A percentile compares a stretch with the other conserved stretches of the same genome.
phyloP scores from a whole-genome alignment of 2,113 vertebrate species.

The Elgaria multicarinata region DNA sequence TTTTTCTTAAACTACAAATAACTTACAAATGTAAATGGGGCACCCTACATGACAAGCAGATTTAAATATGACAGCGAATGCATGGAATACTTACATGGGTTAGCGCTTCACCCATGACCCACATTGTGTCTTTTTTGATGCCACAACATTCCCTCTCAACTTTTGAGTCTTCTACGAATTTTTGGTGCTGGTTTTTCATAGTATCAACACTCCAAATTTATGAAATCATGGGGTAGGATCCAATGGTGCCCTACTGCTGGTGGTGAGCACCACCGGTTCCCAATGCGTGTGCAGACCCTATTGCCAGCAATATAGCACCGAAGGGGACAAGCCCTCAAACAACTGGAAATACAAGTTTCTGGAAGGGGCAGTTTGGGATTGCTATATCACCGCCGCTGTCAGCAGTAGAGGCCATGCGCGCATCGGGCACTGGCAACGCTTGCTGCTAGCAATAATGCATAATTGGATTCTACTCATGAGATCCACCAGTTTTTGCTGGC shows the following conservation, averaged over 20 bases:
- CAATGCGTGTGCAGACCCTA: too few relatives aligned
- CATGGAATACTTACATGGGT: neutral
- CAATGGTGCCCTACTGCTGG: too few relatives aligned
- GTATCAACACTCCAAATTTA: neutral
- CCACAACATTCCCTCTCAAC: neutral
- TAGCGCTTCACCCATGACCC: neutral
- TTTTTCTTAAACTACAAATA: neutral
- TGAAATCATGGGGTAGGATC: neutral
- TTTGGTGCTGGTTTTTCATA: neutral
- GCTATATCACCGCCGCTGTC: too few relatives aligned
- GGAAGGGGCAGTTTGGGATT: too few relatives aligned
- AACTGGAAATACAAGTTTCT: too few relatives aligned
- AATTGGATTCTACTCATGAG: too few relatives aligned
- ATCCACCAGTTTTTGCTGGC: neutral
- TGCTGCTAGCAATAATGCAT: too few relatives aligned
- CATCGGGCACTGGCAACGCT: too few relatives aligned
- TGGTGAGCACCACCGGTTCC: too few relatives aligned
- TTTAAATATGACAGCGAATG: neutral
- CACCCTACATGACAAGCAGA: neutral
- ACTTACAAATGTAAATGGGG: neutral
- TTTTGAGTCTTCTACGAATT: neutral
- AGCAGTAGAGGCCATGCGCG: too few relatives aligned
- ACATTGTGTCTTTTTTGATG: neutral
- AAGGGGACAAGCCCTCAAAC: too few relatives aligned
- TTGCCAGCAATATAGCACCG: too few relatives aligned